Percentiles rank a stretch among this genome's conserved stretches.
phyloP scores from a whole-genome alignment of 2,888 invertebrate species.

The Margaritifera margaritifera region DNA sequence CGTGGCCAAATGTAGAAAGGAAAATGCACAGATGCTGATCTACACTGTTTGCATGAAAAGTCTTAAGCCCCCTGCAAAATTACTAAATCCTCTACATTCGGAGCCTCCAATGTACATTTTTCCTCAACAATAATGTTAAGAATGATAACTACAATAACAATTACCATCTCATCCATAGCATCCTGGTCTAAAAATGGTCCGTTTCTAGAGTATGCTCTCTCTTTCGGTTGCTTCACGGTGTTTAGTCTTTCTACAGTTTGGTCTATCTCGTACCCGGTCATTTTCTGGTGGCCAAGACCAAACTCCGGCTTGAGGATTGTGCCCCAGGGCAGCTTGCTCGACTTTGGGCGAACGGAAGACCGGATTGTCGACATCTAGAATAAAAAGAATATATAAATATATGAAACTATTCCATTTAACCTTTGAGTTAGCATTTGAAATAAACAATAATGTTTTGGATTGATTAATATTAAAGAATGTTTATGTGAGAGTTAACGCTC shows the following conservation, averaged over 20 bases:
- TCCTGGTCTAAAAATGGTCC: slow-evolving; percentile 46
- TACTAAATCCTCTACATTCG: too few species aligned
- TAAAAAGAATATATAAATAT: too few species aligned
- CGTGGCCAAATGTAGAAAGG: too few species aligned
- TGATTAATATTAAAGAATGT: too few species aligned
- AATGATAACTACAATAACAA: slow-evolving; percentile 1
- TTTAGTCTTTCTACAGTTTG: slow-evolving; percentile 65
- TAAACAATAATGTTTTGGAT: too few species aligned
- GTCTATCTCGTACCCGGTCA: slow-evolving; percentile 68
- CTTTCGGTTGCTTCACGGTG: slow-evolving; percentile 40
- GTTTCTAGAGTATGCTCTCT: slow-evolving; percentile 34
- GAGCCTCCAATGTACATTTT: too few species aligned
- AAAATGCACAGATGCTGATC: too few species aligned
- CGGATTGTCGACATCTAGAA: slow-evolving; percentile 52
- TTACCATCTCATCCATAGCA: slow-evolving; percentile 56
- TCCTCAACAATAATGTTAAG: not conserved
- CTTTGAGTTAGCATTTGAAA: too few species aligned
- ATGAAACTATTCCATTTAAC: too few species aligned
- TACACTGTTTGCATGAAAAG: too few species aligned
- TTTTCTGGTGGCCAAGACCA: slow-evolving; percentile 69
- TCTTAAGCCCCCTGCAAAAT: too few species aligned
- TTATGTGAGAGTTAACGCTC: too few species aligned
- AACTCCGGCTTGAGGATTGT: slow-evolving; percentile 70
- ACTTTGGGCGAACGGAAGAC: slow-evolving; percentile 67
- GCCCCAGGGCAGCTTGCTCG: slow-evolving; percentile 68